Conservation (phyloP, 2,113 vertebrate species). For the Platycercus adscitus region DNA sequence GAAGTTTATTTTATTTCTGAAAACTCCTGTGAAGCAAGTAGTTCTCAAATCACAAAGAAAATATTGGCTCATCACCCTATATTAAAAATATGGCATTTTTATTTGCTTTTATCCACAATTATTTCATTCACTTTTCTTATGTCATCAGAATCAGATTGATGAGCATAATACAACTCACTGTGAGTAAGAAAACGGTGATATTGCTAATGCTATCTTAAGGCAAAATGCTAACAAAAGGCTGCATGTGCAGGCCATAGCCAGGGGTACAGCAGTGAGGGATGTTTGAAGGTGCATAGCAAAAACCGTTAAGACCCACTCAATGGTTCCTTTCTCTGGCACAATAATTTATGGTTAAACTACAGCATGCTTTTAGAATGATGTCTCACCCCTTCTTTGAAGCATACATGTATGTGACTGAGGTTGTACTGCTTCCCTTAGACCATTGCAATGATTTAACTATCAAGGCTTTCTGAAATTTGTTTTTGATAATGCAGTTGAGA, state of each 20-base stretch:
- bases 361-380: not conserved
- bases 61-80: constrained; percentile 28
- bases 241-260: not conserved
- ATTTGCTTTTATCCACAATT: constrained; percentile 64
- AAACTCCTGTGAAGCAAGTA: constrained; percentile 40
- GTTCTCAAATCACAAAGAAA: constrained; percentile 46
- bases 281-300: not conserved
- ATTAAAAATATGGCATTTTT: constrained; percentile 17
- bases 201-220: constrained; percentile 34
- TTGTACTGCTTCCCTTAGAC: not conserved
- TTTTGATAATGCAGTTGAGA: not conserved
- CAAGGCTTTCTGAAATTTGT: not conserved
- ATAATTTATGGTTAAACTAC: not conserved
- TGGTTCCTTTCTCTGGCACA: not conserved
- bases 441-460: not conserved
- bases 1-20: constrained; percentile 69
- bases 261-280: rapidly evolving
- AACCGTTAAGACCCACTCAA: not conserved
- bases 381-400: not conserved
- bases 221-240: constrained; percentile 24
- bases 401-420: not conserved
- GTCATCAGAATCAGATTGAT: constrained; percentile 26
- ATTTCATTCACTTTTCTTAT: not conserved
- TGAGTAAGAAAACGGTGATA: constrained; percentile 2
- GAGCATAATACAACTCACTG: constrained; percentile 34